Base-by-base conservation (phyloP, 2,888 invertebrate species). In the Gibbula magus region DNA sequence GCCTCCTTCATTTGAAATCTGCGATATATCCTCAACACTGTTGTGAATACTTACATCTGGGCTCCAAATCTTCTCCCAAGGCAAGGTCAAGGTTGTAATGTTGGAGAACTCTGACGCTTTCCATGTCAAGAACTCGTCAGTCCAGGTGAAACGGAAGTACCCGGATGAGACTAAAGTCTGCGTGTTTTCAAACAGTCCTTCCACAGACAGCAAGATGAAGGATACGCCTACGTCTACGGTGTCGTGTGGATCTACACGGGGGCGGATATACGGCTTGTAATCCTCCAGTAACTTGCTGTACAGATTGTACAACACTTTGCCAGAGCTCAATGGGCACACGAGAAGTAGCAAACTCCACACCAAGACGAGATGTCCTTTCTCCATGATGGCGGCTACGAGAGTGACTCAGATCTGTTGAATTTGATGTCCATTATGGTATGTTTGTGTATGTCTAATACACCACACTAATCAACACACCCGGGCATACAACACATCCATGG, bases 181-280 rank as follows among this genome's bases (percentile, higher is more conserved):
- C 16, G 52, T 32, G 3, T 25, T 29, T 32, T 75, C 75, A 13
- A n/a, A 2, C 7, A 75, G 13, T 16, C 16, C 53, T 54, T 75
- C 54, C 32, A 75, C 54, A 16, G 52, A 32, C 8, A 29, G 1
- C 29, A 75, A 20, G 20, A 8, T 32, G 32, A 32, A 75, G 20
- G 25, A 22, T n/a, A 75, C 32, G 54, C 20, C 53, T 0, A 75
- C 75, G 8, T 75, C 20, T 1, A 75, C 54, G 0, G 75, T 25
- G 10, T 25, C 29, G 25, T 52, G 25, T 10, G 53, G 53, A 25
- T 54, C 54, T 29, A 54, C 29, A 7, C 52, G 29, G 25, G 75
- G 75, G 18, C 75, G 25, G n/a, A 75, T 32, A 20, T 53, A 75
- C 25, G 75, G 75, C 54, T 75, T 32, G 75, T 75, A 75, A 7